Evolutionary conservation across 2,797 vertebrate species (phyloP), one percentile per base, ranked within the genome.

Genomic region (Lagodon rhomboides): DNA sequence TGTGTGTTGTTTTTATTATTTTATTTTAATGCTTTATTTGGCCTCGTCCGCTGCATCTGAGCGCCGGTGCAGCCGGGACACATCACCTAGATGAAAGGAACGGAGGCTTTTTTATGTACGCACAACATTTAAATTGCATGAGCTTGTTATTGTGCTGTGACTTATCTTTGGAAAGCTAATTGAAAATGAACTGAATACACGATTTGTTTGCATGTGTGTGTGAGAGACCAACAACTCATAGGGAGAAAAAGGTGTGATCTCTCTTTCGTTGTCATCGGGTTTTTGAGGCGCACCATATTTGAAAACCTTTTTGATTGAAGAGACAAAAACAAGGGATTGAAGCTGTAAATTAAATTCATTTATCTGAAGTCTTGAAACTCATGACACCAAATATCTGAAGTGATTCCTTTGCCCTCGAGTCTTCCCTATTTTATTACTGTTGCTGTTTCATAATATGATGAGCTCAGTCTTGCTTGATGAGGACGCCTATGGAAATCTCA

Each of bases 91-190:
- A 93, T 93, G 84, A 94, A 93, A 93, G 89, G 85, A 79, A 66
- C 54, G 17, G 64, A 73, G 68, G 64, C 77, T 90, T 87, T 85
- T 73, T 92, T 80, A 85, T 90, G 81, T 82, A 68, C 66, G 72
- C 77, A 38, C 75, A 81, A 62, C 82, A 93, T 93, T 90, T 93
- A 90, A 92, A 94, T 94, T 93, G 80, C 89, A 94, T 93, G 91
- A 93, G 91, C 80, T 62, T 85, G 73, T 85, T 86, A 87, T 91
- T 90, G 84, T 91, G 83, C 59, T 77, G 62, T 81, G 69, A 90
- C 87, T 92, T 91, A 68, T 77, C 81, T 79, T 79, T 82, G 58
- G 83, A 82, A 66, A 83, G 84, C 81, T 93, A 91, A 93, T 93
- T 90, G 78, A 88, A 91, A 91, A 90, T 25, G 51, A 87, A 68